Base-by-base conservation (phyloP, 2,797 vertebrate species). In the Chaetodon trifasciatus region DNA sequence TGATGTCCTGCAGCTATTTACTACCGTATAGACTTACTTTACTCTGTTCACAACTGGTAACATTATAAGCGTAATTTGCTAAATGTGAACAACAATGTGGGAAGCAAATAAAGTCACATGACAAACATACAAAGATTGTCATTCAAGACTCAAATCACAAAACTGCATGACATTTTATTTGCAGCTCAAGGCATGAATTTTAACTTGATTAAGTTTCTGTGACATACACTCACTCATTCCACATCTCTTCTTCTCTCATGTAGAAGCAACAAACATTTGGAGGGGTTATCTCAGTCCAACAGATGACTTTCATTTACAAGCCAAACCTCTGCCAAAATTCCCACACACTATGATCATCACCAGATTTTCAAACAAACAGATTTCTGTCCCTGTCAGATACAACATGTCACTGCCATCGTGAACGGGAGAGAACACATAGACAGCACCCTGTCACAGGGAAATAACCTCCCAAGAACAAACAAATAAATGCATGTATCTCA, bases 271-370 rank as follows among this genome's bases (percentile, higher is more conserved):
- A 88, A 66, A 67, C 76, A 66, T 79, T 80, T 44, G 39, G 78
- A 47, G 40, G 63, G 74, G 75, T 85, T 82, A 84, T 88, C 81
- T 86, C 73, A 71, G 84, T 73, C 74, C 82, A 82, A 69, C 89
- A 87, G 82, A 91, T 76, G 86, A 88, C 74, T 88, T 88, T 86
- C 76, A 88, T 87, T 89, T 86, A 68, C 69, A 56, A 15, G 10
- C 17, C 46, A 28, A 57, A 61, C 39, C 76, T 49, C 66, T 78
- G 82, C 78, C 86, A 89, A 65, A 56, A 82, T 83, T 87, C 80
- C 84, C 85, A 71, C 85, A 77, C 84, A 77, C 72, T 16, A 35
- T 62, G 69, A 76, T 87, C 67, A 37, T 42, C 76, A 78, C 55
- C 89, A 88, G 83, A 83, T 83, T 87, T 53, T 82, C 74, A 72